These are phyloP conservation scores for Sepioteuthis lessoniana DNA, from an alignment of 2,888 invertebrate genomes.

Conservation along the genomic window DNA sequence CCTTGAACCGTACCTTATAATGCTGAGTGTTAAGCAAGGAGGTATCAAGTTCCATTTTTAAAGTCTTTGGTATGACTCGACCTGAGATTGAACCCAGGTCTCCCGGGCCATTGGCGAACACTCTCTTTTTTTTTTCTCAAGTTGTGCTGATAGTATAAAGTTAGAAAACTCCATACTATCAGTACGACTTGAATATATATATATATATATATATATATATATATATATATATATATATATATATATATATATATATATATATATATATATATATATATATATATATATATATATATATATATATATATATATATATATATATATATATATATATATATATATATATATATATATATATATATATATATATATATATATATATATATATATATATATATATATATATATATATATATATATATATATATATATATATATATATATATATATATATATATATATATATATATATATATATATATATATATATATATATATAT, in stretches of 20 bases:
- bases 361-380: background rate
- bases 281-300: background rate
- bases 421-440: background rate
- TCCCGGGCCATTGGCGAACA: too few species aligned
- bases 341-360: background rate
- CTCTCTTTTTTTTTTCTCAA: too few species aligned
- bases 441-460: conserved; percentile 36
- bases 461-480: conserved; percentile 36
- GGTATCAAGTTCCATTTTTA: too few species aligned
- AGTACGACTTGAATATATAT: too few species aligned
- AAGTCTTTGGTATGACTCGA: too few species aligned
- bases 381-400: conserved; percentile 37
- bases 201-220: too few species aligned
- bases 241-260: background rate
- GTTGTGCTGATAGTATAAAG: too few species aligned
- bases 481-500: conserved; percentile 25
- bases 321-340: conserved; percentile 36
- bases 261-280: conserved; percentile 36
- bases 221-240: background rate
- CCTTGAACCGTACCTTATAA: too few species aligned
- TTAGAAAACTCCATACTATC: too few species aligned
- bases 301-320: conserved; percentile 33
- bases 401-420: background rate
- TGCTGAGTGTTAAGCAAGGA: too few species aligned
- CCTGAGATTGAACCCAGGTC: too few species aligned